Evolutionary conservation across 64 coral and sea anemone genomes (phyloP).

Genomic region (Dendrophyllia cribrosa): DNA sequence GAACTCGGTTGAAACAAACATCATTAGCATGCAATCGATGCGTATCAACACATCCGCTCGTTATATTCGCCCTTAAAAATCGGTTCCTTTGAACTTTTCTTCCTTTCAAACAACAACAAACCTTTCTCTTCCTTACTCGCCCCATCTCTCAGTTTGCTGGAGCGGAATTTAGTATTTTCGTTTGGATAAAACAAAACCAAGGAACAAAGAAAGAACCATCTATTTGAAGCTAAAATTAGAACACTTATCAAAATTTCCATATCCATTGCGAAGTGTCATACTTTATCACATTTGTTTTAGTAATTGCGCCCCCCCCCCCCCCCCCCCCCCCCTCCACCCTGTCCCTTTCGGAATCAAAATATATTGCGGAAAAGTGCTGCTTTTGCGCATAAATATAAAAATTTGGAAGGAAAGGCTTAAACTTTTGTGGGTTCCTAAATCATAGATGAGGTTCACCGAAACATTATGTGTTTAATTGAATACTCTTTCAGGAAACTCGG

Average conservation of each 20-base stretch:
- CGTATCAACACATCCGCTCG: not conserved
- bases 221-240: too few species aligned
- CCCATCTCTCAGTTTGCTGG: too few species aligned
- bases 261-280: too few species aligned
- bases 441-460: not conserved
- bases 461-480: conserved; percentile 11
- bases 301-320: too few species aligned
- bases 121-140: too few species aligned
- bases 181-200: too few species aligned
- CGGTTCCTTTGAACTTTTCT: not conserved
- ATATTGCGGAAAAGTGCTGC: not conserved
- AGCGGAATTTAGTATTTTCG: too few species aligned
- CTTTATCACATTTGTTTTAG: too few species aligned
- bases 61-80: not conserved
- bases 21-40: conserved; percentile 65
- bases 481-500: not conserved
- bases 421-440: not conserved
- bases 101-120: too few species aligned
- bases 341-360: not conserved
- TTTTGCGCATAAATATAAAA: not conserved
- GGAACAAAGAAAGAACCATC: too few species aligned
- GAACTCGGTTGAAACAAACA: conserved; percentile 62
- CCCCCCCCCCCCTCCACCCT: too few species aligned
- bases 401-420: not conserved
- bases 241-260: too few species aligned